Conservation (phyloP, 2,113 vertebrate genomes). For the Lichenostomus cassidix region DNA sequence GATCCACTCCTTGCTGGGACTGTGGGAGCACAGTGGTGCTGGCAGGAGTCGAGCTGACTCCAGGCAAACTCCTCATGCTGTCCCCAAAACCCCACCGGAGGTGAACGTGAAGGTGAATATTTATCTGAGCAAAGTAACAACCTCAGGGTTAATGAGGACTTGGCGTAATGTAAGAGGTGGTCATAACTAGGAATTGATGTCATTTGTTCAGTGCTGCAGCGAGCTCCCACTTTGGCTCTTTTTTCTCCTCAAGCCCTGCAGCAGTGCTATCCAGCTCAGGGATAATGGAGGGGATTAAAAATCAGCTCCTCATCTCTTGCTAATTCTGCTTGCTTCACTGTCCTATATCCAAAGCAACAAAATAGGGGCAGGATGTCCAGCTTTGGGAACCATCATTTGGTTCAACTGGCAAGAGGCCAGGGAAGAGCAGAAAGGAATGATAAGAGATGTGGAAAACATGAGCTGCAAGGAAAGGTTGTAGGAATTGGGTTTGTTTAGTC, state of each 20-base stretch:
- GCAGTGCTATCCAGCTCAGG: background rate
- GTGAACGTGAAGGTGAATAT: background rate
- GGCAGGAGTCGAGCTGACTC: background rate
- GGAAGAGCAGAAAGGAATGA: background rate
- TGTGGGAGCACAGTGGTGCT: background rate
- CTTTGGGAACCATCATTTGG: background rate
- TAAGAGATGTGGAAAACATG: background rate
- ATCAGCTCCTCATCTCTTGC: background rate
- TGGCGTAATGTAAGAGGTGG: background rate
- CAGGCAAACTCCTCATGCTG: background rate
- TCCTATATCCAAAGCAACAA: background rate
- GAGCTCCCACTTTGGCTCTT: background rate
- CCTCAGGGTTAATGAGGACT: background rate
- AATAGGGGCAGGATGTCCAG: background rate
- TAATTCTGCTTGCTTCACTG: background rate
- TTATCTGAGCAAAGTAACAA: background rate
- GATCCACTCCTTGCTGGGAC: background rate
- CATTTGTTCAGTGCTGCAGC: background rate
- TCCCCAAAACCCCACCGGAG: background rate
- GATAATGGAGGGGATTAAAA: slow-evolving; percentile 32
- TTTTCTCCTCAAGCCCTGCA: background rate
- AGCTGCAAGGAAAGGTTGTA: background rate
- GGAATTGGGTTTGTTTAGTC: slow-evolving; percentile 32
- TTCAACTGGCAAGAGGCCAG: background rate
- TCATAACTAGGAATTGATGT: background rate